Evolutionary conservation across 1,140 invertebrate species (phyloP), one percentile per base, ranked within the genome.

Genomic region (Pseudomyrmex concolor): DNA sequence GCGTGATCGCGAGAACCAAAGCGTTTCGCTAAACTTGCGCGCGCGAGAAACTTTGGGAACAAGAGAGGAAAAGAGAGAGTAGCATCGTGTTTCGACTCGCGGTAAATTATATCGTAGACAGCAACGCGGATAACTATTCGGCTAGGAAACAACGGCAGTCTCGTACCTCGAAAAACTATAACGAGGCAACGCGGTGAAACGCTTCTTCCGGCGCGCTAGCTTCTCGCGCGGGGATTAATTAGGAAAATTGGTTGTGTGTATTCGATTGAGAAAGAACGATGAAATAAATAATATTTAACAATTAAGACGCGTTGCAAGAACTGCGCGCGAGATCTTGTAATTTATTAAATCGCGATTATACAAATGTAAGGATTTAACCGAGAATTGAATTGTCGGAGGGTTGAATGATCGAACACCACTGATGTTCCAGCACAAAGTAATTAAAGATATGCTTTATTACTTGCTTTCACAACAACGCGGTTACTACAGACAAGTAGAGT

Each of bases 21-120:
- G 51, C 74, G 50, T 34, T 25, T 55, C 25, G 63, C 74, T 70
- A 70, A 78, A 78, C 64, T 78, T 78, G 76, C 19, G 34, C 34
- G 74, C 64, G 43, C 43, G 76, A 70, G 63, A 66, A 34, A 34
- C 34, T 34, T 34, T 34, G 34, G 5, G 5, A 34, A 34, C 34
- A 7, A 34, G 5, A 34, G 34, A 34, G 34, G 7, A 0, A 34
- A 0, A 34, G 34, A 34, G 34, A 34, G 5, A 34, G 34, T 80
- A 80, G 66, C 76, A 48, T n/a, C 43, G 66, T 34, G 51, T 68
- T 80, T 80, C 76, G 66, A 80, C 55, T 80, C 54, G 54, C n/a
- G 66, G 76, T 80, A 60, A 80, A 80, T 80, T 71, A 70, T 80
- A 80, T 71, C 43, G 66, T 50, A 71, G 54, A 71, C 19, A 48